Base-by-base conservation (phyloP, 1,140 invertebrate species). In the Ceratosolen solmsi region DNA sequence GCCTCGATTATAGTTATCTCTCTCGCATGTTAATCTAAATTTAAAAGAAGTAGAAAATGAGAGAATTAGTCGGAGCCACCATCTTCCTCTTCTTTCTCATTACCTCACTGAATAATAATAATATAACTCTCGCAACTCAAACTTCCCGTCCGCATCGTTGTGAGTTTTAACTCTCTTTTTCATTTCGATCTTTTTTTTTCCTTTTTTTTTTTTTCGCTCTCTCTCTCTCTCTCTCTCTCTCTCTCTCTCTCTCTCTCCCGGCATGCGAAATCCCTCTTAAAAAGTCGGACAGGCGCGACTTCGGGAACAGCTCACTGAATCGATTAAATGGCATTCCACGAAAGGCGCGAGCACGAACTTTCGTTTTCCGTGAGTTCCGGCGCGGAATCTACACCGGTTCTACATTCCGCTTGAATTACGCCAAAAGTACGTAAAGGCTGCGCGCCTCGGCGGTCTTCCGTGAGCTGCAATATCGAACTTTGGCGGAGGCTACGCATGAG, bases 311-410 rank as follows among this genome's bases (percentile, higher is more conserved):
- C 73, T 85, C 83, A 83, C 86, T 84, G 87, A 86, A 87, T 87
- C 88, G 86, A 88, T 89, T 89, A 89, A 88, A 89, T 85, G 86
- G 84, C 86, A 89, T 89, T 89, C 87, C 88, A 80, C 83, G 85
- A 41, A 4, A 36, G 20, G 56, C 58, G 56, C n/a, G 36, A 60
- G 30, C 73, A 13, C 83, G 84, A 88, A 89, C 85, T 89, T 89
- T 88, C 85, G 63, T 83, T 86, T 80, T 82, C 80, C 84, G 74
- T 27, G 82, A 74, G 72, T 84, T 84, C 83, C 70, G 63, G 73
- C 36, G 22, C 33, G 33, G 65, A 80, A 84, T 71, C 84, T 84
- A 84, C 63, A 76, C 27, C 56, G 68, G 54, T 80, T 72, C 76
- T 38, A 56, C 60, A 63, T 85, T 84, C 76, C 74, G 36, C 81